phyloP scores from a whole-genome alignment of 1,140 invertebrate species.

The Cotesia vestalis region DNA sequence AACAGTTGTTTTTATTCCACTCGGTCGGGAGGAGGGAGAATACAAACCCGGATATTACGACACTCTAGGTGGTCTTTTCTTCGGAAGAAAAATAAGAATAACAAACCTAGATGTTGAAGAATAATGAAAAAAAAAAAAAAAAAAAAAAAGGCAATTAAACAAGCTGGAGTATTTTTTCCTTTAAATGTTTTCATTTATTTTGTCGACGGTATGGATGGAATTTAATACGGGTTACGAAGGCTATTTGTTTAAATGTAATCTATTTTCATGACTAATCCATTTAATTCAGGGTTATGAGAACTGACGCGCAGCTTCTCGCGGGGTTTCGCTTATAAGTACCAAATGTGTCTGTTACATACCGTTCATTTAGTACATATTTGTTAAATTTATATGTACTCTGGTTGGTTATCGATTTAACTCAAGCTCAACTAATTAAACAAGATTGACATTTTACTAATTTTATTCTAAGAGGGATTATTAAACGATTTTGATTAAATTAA shows the following conservation, averaged over 20 bases:
- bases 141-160: neutral
- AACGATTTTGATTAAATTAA: too few species aligned
- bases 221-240: conserved; percentile 20
- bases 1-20: too few species aligned
- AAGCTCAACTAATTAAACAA: neutral
- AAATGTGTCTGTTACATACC: neutral
- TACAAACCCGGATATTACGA: conserved; percentile 25
- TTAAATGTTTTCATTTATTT: neutral
- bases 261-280: conserved; percentile 45
- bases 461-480: too few species aligned
- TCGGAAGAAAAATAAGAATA: neutral
- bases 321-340: neutral
- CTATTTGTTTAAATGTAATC: conserved; percentile 36
- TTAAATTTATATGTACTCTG: neutral
- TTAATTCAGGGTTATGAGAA: conserved; percentile 55
- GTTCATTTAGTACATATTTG: neutral
- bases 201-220: neutral
- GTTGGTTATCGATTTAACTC: neutral
- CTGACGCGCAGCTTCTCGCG: conserved; percentile 3
- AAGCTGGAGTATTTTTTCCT: neutral
- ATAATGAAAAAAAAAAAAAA: neutral
- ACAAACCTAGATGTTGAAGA: neutral
- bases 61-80: conserved; percentile 15
- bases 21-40: too few species aligned
- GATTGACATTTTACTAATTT: too few species aligned